phyloP scores from a whole-genome alignment of 2,888 invertebrate species.

The Plagiodera versicolora region DNA sequence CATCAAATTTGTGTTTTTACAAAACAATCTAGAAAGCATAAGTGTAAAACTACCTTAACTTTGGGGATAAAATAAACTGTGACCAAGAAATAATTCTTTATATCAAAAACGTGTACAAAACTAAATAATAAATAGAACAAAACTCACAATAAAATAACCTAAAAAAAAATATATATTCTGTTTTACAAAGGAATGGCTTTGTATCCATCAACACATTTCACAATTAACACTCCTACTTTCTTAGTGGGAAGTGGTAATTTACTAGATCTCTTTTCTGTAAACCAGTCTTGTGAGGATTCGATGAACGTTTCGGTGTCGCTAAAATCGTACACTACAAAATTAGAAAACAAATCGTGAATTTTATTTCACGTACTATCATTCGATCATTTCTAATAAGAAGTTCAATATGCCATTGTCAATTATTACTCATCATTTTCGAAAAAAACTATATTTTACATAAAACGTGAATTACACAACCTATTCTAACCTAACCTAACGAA shows the following conservation, averaged over 20 bases:
- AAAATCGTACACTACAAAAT: conserved; percentile 13
- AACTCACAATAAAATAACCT: neutral
- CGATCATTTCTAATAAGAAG: too few relatives aligned
- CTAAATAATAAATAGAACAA: neutral
- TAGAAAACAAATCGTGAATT: neutral
- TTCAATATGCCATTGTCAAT: too few relatives aligned
- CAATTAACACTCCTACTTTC: conserved; percentile 19
- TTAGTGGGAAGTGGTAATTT: neutral
- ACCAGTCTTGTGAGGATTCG: neutral
- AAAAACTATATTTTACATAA: too few relatives aligned
- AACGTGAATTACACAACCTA: too few relatives aligned
- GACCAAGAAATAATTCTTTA: too few relatives aligned
- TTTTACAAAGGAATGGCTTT: conserved; percentile 14
- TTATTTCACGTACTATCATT: neutral
- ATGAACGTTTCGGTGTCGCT: neutral
- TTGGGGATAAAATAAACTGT: too few relatives aligned
- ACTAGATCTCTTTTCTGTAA: conserved; percentile 6
- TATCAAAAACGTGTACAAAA: too few relatives aligned
- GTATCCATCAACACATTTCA: conserved; percentile 15
- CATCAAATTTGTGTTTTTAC: too few relatives aligned
- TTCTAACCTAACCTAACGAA: too few relatives aligned
- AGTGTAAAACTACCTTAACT: too few relatives aligned
- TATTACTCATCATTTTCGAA: too few relatives aligned
- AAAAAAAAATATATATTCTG: neutral
- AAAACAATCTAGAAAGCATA: too few relatives aligned